Evolutionary conservation across 2,888 invertebrate genomes (phyloP), one percentile per base, ranked within the genome.

Genomic region (Apodemia zela): DNA sequence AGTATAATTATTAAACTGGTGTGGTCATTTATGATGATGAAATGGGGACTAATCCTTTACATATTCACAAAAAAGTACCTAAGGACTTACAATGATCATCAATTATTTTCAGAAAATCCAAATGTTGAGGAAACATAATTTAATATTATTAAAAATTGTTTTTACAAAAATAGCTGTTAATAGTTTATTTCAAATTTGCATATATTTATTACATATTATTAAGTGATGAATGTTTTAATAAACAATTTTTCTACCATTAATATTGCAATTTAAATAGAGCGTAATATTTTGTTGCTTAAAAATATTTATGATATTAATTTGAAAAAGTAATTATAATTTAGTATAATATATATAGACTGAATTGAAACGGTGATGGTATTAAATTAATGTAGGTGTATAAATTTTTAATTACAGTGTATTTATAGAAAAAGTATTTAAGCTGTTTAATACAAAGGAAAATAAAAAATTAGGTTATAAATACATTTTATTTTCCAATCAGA

Each of bases 1-100:
- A 93, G 93, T 70, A 81, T 87, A 63, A 75, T 92, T 21, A 89
- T 93, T 67, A 80, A 88, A 2, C 72, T 92, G 49, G 84, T 93
- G 18, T 93, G 93, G 93, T 86, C 92, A 0, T 88, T 93, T 71
- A 90, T 93, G 84, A 90, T 92, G 82, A 81, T 89, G 75, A 93
- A 93, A 71, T 92, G 92, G 88, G 93, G 93, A 42, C 68, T 92
- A 5, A 64, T 91, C 42, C 80, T 93, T 49, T 91, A 92, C 73
- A 79, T 81, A 65, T 81, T 82, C 64, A 87, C 89, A 1, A 84
- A 83, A 71, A 85, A 82, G 65, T 93, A 92, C 66, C 77, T 88
- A 8, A 78, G 85, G 29, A 89, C 89, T 2, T 89, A 90, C 70
- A 87, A 88, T 64, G 89, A 89, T 65, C 79, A 88, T 62, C 88